A percentile compares a stretch with the other conserved stretches of the same genome.
Conservation (phyloP, 2,113 vertebrate genomes). For the Corythoichthys intestinalis region DNA sequence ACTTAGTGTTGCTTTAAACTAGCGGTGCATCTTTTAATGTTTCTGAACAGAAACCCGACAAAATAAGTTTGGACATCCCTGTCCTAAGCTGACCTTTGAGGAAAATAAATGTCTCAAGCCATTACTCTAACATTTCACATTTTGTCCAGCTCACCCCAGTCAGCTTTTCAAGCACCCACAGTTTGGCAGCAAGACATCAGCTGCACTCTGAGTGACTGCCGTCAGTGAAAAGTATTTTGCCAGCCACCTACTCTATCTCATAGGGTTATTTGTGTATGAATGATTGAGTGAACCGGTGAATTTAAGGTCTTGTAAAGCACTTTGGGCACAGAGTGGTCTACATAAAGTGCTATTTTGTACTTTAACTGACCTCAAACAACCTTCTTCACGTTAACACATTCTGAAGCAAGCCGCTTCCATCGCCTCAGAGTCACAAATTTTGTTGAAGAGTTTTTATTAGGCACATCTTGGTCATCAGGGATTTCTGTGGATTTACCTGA, state of each 20-base stretch:
- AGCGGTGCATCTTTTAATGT: too few relatives aligned
- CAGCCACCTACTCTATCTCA: slow-evolving; percentile 4
- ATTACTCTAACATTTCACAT: background rate
- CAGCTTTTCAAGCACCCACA: slow-evolving; percentile 27
- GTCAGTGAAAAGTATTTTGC: slow-evolving; percentile 61
- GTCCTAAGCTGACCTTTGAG: too few relatives aligned
- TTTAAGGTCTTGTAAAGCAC: too few relatives aligned
- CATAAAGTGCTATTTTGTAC: too few relatives aligned
- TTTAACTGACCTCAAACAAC: too few relatives aligned
- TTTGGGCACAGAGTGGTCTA: too few relatives aligned
- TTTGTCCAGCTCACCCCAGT: slow-evolving; percentile 25
- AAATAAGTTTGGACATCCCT: too few relatives aligned
- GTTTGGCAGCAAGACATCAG: slow-evolving; percentile 46
- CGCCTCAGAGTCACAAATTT: slow-evolving; percentile 13
- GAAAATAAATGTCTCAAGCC: too few relatives aligned
- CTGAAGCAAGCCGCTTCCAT: slow-evolving; percentile 8
- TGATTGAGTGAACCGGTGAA: too few relatives aligned
- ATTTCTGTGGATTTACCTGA: background rate
- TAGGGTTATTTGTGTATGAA: background rate
- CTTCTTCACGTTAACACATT: slow-evolving; percentile 21
- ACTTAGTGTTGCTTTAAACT: too few relatives aligned
- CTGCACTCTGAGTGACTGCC: slow-evolving; percentile 44
- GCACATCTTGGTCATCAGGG: slow-evolving; percentile 22
- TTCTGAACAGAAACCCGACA: too few relatives aligned
- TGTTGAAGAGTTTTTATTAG: slow-evolving; percentile 7